These are phyloP conservation scores for Thamnophis sirtalis DNA, from an alignment of 2,113 vertebrate species.

Conservation along the genomic window DNA sequence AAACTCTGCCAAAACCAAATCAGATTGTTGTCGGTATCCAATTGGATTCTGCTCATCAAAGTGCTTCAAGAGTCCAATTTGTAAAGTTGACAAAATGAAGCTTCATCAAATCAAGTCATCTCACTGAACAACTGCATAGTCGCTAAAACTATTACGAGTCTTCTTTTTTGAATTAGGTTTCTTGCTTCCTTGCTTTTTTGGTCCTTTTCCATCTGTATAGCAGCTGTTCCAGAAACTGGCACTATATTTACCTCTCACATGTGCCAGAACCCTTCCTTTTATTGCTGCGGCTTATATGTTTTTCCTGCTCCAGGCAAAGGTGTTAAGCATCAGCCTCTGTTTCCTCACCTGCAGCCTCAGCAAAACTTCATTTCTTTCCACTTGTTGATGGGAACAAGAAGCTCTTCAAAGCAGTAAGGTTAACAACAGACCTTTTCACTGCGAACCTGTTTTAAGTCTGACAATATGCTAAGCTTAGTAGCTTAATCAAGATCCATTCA, in stretches of 20 bases:
- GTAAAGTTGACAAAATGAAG: neutral
- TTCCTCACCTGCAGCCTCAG: neutral
- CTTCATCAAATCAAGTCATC: neutral
- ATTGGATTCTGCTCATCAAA: neutral
- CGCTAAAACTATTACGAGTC: neutral
- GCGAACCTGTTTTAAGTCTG: neutral
- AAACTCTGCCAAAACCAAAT: neutral
- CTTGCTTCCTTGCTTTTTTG: neutral
- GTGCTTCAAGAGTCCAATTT: neutral
- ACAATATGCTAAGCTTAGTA: neutral
- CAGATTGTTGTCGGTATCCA: neutral
- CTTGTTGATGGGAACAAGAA: neutral
- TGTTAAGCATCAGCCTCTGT: neutral
- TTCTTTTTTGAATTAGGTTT: neutral
- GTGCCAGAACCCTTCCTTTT: neutral
- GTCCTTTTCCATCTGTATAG: neutral
- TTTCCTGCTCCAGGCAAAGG: neutral
- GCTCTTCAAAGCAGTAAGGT: neutral
- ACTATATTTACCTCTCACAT: neutral
- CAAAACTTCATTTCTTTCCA: neutral
- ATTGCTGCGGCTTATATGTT: neutral
- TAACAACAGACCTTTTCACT: neutral
- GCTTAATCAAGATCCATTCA: neutral
- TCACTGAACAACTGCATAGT: neutral
- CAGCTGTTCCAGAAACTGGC: neutral